Evolutionary conservation across 2,888 invertebrate genomes (phyloP), one percentile per base, ranked within the genome.

Genomic region (Phaonia tiefii): DNA sequence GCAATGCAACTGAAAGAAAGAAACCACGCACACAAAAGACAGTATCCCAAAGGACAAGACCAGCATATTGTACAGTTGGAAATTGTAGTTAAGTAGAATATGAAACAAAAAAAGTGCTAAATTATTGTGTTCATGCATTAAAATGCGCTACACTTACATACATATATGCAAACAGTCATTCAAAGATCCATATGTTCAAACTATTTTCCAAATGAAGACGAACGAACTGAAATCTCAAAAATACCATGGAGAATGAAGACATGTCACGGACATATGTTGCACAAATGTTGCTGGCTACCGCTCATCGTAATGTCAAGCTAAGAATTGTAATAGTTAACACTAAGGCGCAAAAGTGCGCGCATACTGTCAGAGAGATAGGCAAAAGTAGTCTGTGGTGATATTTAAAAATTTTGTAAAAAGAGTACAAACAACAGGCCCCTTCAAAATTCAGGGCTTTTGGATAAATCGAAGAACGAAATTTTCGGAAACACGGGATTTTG

Each of bases 231-330:
- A 22, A 20, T 22, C 17, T 22, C 20, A 51, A 22, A 51, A 22
- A 2, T 17, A 51, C 5, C 17, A 51, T 3, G 20, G 22, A 10
- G 20, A 49, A 49, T 15, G 72, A 72, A 75, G 70, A 39, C 76
- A 80, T 80, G 77, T 77, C 80, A 75, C 71, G 71, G 69, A 80
- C 80, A 80, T 80, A 74, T 80, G 80, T 80, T 80, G 80, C 77
- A 77, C 80, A 80, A 80, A 77, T 80, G 80, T 71, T 60, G 65
- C 7, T 46, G 46, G 31, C 4, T 31, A 5, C 31, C 31, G 8
- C 31, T 31, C 31, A 31, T 31, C 31, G 8, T 31, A 3, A 8
- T 31, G 3, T 31, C 8, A 31, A 31, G 31, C 31, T 5, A 31
- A 5, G 31, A 31, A 8, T 31, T 31, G 8, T 31, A 5, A 31